These are phyloP conservation scores for Hydropsyche tenuis DNA, from an alignment of 1,140 invertebrate genomes.

Conservation along the genomic window DNA sequence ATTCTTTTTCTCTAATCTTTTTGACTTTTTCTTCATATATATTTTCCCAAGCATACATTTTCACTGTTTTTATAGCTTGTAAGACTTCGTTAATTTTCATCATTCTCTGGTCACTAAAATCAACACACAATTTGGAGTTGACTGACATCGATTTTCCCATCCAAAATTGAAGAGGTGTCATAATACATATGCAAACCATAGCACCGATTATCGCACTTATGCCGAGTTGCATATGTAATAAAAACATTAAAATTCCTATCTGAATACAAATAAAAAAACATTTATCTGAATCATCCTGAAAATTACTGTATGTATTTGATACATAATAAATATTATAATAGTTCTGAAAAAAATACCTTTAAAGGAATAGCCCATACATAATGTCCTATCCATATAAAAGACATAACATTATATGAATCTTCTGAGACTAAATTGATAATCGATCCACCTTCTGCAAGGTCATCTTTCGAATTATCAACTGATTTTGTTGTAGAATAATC, in stretches of 20 bases:
- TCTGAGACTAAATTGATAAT: conserved; percentile 85
- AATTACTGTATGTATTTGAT: too few species aligned
- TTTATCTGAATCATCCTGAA: too few species aligned
- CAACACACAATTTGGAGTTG: conserved; percentile 72
- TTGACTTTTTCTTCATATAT: conserved; percentile 73
- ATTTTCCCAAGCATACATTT: conserved; percentile 83
- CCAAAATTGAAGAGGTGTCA: conserved; percentile 75
- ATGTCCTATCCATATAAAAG: conserved; percentile 83
- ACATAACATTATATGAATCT: conserved; percentile 83
- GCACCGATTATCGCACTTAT: conserved; percentile 80
- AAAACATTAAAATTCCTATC: conserved; percentile 74
- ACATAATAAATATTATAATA: too few species aligned
- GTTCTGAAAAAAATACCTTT: conserved; percentile 65
- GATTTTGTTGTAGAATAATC: conserved; percentile 35
- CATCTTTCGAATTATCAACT: conserved; percentile 34
- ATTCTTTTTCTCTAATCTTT: conserved; percentile 71
- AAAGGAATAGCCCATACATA: conserved; percentile 87
- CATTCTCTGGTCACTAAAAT: conserved; percentile 76
- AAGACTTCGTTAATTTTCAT: conserved; percentile 80
- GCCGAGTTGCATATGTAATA: conserved; percentile 80
- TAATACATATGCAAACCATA: conserved; percentile 69
- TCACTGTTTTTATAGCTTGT: conserved; percentile 81
- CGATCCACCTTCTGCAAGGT: conserved; percentile 65
- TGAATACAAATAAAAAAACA: conserved; percentile 56
- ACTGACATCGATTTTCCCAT: conserved; percentile 75